Base-by-base conservation (phyloP, 1,140 invertebrate species). In the Bombus haemorrhoidalis region DNA sequence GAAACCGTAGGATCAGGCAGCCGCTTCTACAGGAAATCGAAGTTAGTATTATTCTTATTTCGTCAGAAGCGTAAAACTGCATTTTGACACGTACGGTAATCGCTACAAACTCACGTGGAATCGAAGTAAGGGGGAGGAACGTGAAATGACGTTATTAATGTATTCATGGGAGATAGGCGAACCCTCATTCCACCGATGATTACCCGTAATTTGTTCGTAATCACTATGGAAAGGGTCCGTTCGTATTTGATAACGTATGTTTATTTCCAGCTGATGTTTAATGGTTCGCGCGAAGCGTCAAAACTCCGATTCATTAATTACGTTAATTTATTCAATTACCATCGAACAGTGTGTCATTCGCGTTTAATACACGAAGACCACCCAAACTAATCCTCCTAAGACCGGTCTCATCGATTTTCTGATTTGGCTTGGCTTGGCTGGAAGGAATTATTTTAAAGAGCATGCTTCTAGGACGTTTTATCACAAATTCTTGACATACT, bases 161-260 rank as follows among this genome's bases (percentile, higher is more conserved):
- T 91, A 91, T 92, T 93, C 92, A 87, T 88, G 81, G 91, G 90
- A 93, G 89, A 87, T 91, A 91, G 87, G 87, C 87, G 78, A 89
- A 92, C 90, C 79, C 85, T 92, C 92, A 90, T 92, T 90, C 83
- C 85, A 15, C 80, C 87, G 78, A 86, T 93, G 92, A 93, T 93
- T 93, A 88, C 91, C 90, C 87, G 85, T 92, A 89, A 93, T 92
- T 93, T 90, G 81, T 90, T 86, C 78, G 90, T 92, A 93, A 93
- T 92, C 89, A 75, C 77, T 62, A 53, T 88, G 87, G 90, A 91
- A 90, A 88, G 89, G 89, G 83, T 91, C 86, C 88, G 85, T 90
- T 64, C 82, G 87, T 79, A 83, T 79, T 85, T 81, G 90, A 92
- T 92, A 91, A 87, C 85, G 83, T 83, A 28, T 82, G 86, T 91